A percentile compares a stretch with the other conserved stretches of the same genome.
Evolutionary conservation across 2,113 vertebrate genomes (phyloP).

Genomic region (Bufo bufo): DNA sequence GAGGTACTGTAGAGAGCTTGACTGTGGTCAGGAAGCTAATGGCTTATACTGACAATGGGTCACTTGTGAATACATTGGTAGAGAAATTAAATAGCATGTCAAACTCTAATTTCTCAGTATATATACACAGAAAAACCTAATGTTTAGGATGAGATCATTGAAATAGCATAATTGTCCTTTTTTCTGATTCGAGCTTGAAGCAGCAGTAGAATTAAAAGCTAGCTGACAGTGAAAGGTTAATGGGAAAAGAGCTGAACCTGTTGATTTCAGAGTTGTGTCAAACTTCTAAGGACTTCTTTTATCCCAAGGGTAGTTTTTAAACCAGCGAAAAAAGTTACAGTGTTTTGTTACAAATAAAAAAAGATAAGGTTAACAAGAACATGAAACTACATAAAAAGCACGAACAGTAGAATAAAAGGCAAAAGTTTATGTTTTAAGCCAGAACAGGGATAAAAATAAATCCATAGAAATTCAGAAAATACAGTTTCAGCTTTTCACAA

Average conservation of each 20-base stretch:
- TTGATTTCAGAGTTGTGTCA: neutral
- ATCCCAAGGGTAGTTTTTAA: neutral
- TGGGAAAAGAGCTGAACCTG: neutral
- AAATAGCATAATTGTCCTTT: neutral
- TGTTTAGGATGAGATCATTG: neutral
- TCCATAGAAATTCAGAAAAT: conserved; percentile 7
- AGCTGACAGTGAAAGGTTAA: neutral
- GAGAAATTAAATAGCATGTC: neutral
- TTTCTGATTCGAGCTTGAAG: neutral
- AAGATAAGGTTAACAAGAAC: neutral
- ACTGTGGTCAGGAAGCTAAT: neutral
- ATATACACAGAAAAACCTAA: neutral
- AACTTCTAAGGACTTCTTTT: conserved; percentile 11
- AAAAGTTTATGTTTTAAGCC: conserved; percentile 16
- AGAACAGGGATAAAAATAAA: conserved; percentile 23
- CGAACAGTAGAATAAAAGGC: conserved; percentile 12
- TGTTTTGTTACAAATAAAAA: conserved; percentile 2
- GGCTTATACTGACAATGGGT: neutral
- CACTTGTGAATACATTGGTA: neutral
- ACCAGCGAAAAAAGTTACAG: neutral
- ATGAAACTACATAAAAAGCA: conserved; percentile 24
- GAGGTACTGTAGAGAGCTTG: neutral
- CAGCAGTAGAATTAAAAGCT: neutral
- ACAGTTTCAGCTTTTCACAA: conserved; percentile 12
- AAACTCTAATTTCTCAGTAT: no score